Conservation (phyloP, 2,113 vertebrate species). For the Herpailurus yagouaroundi region DNA sequence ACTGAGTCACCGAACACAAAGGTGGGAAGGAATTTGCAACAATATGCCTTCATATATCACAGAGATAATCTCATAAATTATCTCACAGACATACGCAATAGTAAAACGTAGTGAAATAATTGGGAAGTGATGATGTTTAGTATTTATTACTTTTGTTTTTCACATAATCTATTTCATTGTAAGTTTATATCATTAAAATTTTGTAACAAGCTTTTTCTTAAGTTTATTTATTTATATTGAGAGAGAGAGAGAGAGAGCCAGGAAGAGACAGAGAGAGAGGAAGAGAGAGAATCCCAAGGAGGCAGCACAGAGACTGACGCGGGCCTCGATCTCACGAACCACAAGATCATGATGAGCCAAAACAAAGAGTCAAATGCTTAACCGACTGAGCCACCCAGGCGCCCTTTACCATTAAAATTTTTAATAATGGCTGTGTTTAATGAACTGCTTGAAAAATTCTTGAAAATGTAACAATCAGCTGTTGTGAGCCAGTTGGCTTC, state of each 20-base stretch:
- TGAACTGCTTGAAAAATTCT: neutral
- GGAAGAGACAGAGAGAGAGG: no score
- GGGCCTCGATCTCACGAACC: no score
- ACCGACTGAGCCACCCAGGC: no score
- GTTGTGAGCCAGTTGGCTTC: neutral
- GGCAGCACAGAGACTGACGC: no score
- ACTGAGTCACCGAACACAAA: neutral
- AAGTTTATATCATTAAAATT: neutral
- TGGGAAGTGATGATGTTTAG: neutral
- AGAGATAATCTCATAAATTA: neutral
- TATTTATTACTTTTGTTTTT: slow-evolving; percentile 9
- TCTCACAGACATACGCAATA: neutral
- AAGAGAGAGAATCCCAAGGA: no score
- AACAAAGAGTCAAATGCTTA: no score
- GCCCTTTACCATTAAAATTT: neutral
- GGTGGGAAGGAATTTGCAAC: neutral
- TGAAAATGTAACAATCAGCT: neutral
- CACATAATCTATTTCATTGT: neutral
- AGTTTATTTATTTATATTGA: no score
- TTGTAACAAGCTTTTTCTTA: no score
- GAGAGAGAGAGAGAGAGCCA: no score
- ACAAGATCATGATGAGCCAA: no score
- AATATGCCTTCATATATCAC: neutral
- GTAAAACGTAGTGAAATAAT: slow-evolving; percentile 8
- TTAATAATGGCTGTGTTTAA: slow-evolving; percentile 20